A percentile compares a stretch with the other conserved stretches of the same genome.
Evolutionary conservation across 2,113 vertebrate genomes (phyloP).

Genomic region (Phylloscopus trochiloides): DNA sequence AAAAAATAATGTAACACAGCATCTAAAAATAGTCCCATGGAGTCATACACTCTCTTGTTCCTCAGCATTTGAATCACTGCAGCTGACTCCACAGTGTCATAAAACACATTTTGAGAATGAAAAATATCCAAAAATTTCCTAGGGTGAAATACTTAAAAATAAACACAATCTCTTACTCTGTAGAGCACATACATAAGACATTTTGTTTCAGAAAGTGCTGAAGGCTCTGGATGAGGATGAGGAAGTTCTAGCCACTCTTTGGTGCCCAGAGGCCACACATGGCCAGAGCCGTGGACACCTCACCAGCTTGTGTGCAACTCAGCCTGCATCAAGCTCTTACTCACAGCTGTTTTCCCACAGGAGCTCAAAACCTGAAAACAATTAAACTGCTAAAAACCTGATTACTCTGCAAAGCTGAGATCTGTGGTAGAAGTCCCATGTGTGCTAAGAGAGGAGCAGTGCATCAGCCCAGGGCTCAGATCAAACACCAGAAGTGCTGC

Average conservation of each 20-base stretch:
- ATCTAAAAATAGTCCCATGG: slow-evolving; percentile 22
- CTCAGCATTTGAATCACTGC: slow-evolving; percentile 18
- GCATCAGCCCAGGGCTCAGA: not conserved
- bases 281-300: not conserved
- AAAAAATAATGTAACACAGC: not conserved
- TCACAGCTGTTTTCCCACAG: not conserved
- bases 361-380: not conserved
- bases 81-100: not conserved
- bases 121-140: not conserved
- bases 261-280: not conserved
- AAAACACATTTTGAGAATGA: not conserved
- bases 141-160: not conserved
- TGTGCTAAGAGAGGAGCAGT: not conserved
- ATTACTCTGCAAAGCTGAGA: not conserved
- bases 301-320: not conserved
- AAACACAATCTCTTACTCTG: not conserved
- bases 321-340: not conserved
- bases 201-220: not conserved
- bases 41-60: not conserved
- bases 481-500: not conserved
- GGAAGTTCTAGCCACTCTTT: not conserved
- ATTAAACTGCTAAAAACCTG: not conserved
- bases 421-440: not conserved
- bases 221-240: not conserved
- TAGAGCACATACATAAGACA: not conserved